Base-by-base conservation (phyloP, 2,888 invertebrate genomes). In the Hypselothyrea guttata region DNA sequence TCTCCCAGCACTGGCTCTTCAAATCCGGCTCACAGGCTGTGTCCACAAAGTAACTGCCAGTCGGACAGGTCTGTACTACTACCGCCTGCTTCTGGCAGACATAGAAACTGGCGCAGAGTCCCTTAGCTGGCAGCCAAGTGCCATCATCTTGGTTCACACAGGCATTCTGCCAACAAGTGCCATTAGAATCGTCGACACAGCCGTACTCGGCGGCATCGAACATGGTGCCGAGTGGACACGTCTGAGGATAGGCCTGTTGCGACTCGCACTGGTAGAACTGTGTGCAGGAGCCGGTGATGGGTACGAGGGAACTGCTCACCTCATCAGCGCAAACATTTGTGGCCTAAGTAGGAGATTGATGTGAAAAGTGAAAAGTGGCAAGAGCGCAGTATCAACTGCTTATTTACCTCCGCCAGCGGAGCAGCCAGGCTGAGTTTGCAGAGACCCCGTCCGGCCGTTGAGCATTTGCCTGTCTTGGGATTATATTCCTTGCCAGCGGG, bases 1-100 rank as follows among this genome's bases (percentile, higher is more conserved):
- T 86, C 31, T 64, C 68, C 86, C 83, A 83, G 38, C 86, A 86
- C n/a, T n/a, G n/a, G n/a, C n/a, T n/a, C n/a, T n/a, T n/a, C n/a
- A n/a, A n/a, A n/a, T n/a, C n/a, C n/a, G n/a, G n/a, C n/a, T n/a
- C n/a, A n/a, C n/a, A n/a, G 0, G 34, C 42, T 1, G 34, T 49
- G 47, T 84, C 86, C 0, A 38, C 11, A 9, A 76, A 88, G 48
- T 78, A 88, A 35, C 61, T 75, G 7, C 78, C 81, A 2, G 8
- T 30, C 1, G 16, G 7, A 7, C 88, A 88, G 2, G 4, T 67
- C 35, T 83, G 69, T 0, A 33, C 13, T 0, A 52, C 55, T 9
- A 83, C 38, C 1, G 51, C 13, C 8, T 68, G 38, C 2, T 66
- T 28, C 2, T 63, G 2, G 49, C 88, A 88, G 0, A 73, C 18